Evolutionary conservation across 2,888 invertebrate genomes (phyloP).

Genomic region (Cataglyphis albicans): DNA sequence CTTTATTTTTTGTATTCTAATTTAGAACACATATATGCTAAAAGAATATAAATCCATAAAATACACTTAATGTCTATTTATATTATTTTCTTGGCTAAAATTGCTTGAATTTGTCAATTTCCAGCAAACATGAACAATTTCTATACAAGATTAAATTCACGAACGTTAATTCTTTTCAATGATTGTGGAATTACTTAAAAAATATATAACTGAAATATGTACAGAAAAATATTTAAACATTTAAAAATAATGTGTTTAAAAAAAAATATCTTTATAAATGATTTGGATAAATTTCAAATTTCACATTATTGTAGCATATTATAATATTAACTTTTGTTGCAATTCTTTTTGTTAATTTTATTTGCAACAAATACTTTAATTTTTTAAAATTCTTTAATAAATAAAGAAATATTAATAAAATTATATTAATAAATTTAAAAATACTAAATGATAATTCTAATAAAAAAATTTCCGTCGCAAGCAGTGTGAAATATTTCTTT

Average conservation of each 20-base stretch:
- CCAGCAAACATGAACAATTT: not conserved
- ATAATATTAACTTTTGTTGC: not conserved
- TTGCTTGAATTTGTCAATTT: not conserved
- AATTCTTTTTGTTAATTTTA: not conserved
- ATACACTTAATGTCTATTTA: not conserved
- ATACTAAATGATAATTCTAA: not conserved
- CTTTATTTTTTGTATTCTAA: not conserved
- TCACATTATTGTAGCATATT: not conserved
- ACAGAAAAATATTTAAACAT: conserved; percentile 2
- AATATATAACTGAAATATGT: not conserved
- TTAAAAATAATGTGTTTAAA: not conserved
- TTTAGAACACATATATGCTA: not conserved
- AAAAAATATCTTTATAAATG: not conserved
- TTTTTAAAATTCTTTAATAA: not conserved
- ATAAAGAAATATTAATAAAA: not conserved
- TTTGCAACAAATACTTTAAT: not conserved
- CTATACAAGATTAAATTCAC: not conserved
- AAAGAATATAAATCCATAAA: not conserved
- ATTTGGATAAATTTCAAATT: not conserved
- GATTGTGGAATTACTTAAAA: not conserved
- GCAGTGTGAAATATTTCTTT: not conserved
- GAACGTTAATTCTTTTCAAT: not conserved
- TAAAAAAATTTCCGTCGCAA: not conserved
- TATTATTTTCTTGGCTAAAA: not conserved
- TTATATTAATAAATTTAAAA: not conserved